Evolutionary conservation across 2,797 vertebrate species (phyloP), one percentile per base, ranked within the genome.

Genomic region (Enteromius argenteus): DNA sequence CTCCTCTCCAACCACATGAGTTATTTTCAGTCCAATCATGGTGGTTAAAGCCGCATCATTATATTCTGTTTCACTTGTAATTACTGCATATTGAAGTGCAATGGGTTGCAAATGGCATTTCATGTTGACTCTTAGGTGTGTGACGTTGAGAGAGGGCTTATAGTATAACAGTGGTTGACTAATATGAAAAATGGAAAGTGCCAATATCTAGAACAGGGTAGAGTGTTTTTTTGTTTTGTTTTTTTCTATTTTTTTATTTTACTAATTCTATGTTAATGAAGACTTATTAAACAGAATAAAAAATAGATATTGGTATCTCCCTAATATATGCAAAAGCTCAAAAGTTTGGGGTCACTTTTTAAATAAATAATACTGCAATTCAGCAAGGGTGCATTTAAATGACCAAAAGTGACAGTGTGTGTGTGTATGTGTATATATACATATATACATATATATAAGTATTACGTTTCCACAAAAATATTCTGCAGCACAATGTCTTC

Each of bases 171-270:
- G 10, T n/a, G 46, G 46, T n/a, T 51, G 10, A 74, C 10, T 32
- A 53, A 53, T 35, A 53, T 53, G 5, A 6, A 32, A 35, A 53
- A 53, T 7, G 5, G 71, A 21, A 74, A 13, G 4, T 53, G 30
- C 19, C 49, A 74, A 73, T 73, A 73, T 73, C 13, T 32, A 17
- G 27, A 64, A 64, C 60, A 32, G 60, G 60, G 14, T 62, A 32
- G 60, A 23, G 4, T 21, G 17, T 6, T 7, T 2, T 51, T 23
- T 4, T 32, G 15, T 3, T 14, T 60, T 13, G 0, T 58, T 2
- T 27, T 27, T 27, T 27, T 27, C 27, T 27, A 27, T 58, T 23
- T 3, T 10, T 58, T 58, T 49, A 17, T 23, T 56, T 1, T 1
- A 60, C n/a, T 27, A 11, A 60, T 39, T n/a, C 21, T 39, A 5